A percentile compares a stretch with the other conserved stretches of the same genome.
Conservation (phyloP, 2,888 invertebrate genomes). For the Perdita meconis region DNA sequence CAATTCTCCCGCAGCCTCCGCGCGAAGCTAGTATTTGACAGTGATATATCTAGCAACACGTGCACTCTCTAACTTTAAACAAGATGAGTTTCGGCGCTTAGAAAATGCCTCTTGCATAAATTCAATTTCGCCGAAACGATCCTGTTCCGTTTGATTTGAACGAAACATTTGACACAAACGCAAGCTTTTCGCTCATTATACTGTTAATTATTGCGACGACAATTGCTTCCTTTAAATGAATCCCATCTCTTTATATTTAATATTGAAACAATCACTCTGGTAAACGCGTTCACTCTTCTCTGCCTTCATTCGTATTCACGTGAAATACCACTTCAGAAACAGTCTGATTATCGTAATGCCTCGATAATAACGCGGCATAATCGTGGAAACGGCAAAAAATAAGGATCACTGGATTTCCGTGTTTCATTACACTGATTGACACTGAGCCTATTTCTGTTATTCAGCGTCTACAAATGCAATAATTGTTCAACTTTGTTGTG, state of each 20-base stretch:
- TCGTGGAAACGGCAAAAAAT: too few species aligned
- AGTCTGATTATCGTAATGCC: too few species aligned
- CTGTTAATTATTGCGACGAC: too few species aligned
- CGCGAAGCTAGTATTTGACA: too few species aligned
- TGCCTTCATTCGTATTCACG: background rate
- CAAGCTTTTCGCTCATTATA: background rate
- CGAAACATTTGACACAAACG: background rate
- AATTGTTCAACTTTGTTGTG: too few species aligned
- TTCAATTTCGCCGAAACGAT: background rate
- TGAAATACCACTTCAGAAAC: background rate
- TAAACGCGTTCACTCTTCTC: background rate
- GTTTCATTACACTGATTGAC: too few species aligned
- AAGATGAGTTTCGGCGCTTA: background rate
- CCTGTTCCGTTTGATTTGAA: background rate
- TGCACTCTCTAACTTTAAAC: background rate
- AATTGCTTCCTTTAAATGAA: too few species aligned
- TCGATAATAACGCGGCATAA: too few species aligned
- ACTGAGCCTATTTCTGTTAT: too few species aligned
- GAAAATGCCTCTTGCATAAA: background rate
- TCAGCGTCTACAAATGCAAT: too few species aligned
- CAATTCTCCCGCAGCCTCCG: background rate
- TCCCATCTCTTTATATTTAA: background rate
- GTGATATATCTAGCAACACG: background rate
- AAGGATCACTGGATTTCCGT: too few species aligned
- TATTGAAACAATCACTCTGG: background rate